Evolutionary conservation across 2,797 vertebrate species (phyloP).

Genomic region (Moxostoma hubbsi): DNA sequence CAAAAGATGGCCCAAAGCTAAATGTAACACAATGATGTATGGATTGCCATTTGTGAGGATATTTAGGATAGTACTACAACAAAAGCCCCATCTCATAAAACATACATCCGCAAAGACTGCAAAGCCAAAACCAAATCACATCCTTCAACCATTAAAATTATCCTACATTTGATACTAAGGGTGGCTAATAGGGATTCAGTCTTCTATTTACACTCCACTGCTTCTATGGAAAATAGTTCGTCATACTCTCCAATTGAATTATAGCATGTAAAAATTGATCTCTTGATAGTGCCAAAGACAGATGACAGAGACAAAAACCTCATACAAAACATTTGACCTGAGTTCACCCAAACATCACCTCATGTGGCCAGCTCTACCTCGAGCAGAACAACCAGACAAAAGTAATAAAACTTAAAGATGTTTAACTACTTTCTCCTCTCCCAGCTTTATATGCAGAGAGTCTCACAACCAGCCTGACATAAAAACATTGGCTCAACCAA

Average conservation of each 20-base stretch:
- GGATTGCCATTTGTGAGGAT: neutral
- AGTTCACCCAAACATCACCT: neutral
- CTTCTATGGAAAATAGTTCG: constrained; percentile 23
- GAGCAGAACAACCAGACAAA: neutral
- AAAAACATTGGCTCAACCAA: no score
- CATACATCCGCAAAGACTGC: constrained; percentile 1
- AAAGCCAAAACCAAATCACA: constrained; percentile 12
- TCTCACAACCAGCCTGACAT: no score
- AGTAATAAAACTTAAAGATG: no score
- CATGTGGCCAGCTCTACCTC: neutral
- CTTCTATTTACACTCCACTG: constrained; percentile 8
- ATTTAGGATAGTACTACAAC: neutral
- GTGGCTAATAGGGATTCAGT: constrained; percentile 2
- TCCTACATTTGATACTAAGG: constrained; percentile 17
- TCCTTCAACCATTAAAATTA: constrained; percentile 19
- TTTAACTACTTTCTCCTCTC: no score
- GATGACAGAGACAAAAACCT: constrained; percentile 4
- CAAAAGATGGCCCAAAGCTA: neutral
- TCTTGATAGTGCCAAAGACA: neutral
- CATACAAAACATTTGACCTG: constrained; percentile 20
- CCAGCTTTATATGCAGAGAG: no score
- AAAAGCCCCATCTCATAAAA: neutral
- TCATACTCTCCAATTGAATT: constrained; percentile 25
- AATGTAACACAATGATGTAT: neutral
- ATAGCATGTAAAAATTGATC: constrained; percentile 38